These are phyloP conservation scores for Zaprionus kolodkinae DNA, from an alignment of 1,140 invertebrate genomes.

Conservation along the genomic window DNA sequence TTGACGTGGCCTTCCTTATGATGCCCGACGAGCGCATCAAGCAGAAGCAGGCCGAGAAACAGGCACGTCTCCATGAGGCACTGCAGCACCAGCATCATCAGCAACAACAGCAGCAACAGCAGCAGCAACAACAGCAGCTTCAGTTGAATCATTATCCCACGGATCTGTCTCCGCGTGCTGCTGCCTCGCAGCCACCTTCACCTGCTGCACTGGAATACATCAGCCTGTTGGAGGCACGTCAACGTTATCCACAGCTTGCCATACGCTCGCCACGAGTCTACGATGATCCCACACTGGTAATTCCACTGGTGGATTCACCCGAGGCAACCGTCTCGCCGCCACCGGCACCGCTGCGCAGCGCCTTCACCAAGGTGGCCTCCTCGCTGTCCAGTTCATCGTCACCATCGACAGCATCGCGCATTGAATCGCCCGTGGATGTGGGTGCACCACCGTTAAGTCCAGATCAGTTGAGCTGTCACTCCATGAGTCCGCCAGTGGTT, in stretches of 20 bases:
- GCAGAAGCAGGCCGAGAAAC: slow-evolving; percentile 88
- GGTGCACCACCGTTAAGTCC: slow-evolving; percentile 89
- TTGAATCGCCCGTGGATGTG: slow-evolving; percentile 71
- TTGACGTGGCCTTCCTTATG: slow-evolving; percentile 94
- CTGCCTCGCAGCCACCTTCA: slow-evolving; percentile 65
- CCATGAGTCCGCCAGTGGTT: slow-evolving; percentile 89
- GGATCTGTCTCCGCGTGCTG: slow-evolving; percentile 61
- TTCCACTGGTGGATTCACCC: slow-evolving; percentile 61
- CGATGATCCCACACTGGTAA: slow-evolving; percentile 79
- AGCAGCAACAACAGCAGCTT: slow-evolving; percentile 54
- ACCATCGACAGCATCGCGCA: slow-evolving; percentile 84
- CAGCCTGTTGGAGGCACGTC: slow-evolving; percentile 69
- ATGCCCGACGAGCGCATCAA: slow-evolving; percentile 92
- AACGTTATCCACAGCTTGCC: slow-evolving; percentile 74
- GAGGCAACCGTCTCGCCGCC: slow-evolving; percentile 64
- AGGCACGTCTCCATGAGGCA: slow-evolving; percentile 84
- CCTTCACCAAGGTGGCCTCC: slow-evolving; percentile 91
- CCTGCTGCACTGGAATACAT: slow-evolving; percentile 70
- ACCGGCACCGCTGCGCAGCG: slow-evolving; percentile 86
- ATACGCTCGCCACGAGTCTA: slow-evolving; percentile 75
- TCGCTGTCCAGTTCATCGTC: slow-evolving; percentile 84
- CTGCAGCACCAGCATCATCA: slow-evolving; percentile 77
- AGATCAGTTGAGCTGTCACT: slow-evolving; percentile 90
- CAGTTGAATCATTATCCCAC: slow-evolving; percentile 62
- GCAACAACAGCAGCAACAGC: slow-evolving; percentile 60